Evolutionary conservation across 2,797 vertebrate species (phyloP).

Genomic region (Alcedo atthis): DNA sequence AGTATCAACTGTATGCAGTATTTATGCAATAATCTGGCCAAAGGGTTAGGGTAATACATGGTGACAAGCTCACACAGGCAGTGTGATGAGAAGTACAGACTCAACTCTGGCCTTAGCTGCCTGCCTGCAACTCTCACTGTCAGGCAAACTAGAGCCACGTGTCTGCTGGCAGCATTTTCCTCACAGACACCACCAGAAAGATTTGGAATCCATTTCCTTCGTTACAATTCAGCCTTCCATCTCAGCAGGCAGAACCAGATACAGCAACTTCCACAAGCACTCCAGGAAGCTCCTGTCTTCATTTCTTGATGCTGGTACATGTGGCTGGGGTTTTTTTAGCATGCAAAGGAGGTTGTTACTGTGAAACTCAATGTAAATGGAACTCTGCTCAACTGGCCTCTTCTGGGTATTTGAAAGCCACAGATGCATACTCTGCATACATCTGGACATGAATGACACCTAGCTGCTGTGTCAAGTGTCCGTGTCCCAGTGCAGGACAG

Average conservation of each 20-base stretch:
- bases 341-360: background rate
- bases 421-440: fast-evolving
- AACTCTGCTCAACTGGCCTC: background rate
- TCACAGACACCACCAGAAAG: background rate
- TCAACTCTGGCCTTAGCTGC: background rate
- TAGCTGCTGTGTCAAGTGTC: background rate
- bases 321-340: background rate
- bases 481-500: background rate
- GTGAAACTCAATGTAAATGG: background rate
- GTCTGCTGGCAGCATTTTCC: background rate
- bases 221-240: background rate
- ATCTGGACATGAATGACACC: background rate
- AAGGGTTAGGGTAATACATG: constrained; percentile 31
- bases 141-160: background rate
- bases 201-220: background rate
- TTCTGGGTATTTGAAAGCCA: background rate
- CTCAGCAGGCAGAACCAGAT: background rate
- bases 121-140: background rate
- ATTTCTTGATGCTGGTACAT: background rate
- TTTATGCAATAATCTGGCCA: constrained; percentile 33
- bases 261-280: background rate
- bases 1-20: background rate
- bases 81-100: background rate
- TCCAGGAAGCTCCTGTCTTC: background rate
- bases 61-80: constrained; percentile 9